A percentile compares a stretch with the other conserved stretches of the same genome.
Evolutionary conservation across 2,888 invertebrate species (phyloP).

Genomic region (Conops quadrifasciatus): DNA sequence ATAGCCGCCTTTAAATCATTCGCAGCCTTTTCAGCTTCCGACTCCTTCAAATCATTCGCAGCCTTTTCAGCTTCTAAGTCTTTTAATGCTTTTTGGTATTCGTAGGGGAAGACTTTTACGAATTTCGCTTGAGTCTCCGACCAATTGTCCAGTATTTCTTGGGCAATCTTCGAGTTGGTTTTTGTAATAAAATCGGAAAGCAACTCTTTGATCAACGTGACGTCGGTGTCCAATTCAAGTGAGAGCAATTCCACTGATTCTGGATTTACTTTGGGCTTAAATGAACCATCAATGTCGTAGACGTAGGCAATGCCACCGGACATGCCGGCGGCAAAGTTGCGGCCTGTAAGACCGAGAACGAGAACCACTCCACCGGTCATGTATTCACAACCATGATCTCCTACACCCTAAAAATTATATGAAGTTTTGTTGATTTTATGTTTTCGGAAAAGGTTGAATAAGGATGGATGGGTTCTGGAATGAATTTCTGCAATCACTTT

Average conservation of each 20-base stretch:
- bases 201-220: constrained; percentile 77
- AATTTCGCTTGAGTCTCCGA: constrained; percentile 78
- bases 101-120: constrained; percentile 96
- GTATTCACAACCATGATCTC: constrained; percentile 99
- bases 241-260: constrained; percentile 94
- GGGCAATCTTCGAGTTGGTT: constrained; percentile 88
- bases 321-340: constrained; percentile 99
- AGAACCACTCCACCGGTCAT: constrained; percentile 96
- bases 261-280: constrained; percentile 88
- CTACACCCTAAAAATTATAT: constrained; percentile 75
- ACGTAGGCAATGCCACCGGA: constrained; percentile 95
- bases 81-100: constrained; percentile 90
- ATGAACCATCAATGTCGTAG: constrained; percentile 87
- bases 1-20: constrained; percentile 53
- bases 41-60: constrained; percentile 60
- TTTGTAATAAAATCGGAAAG: constrained; percentile 85
- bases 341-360: constrained; percentile 92
- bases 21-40: constrained; percentile 65
- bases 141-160: constrained; percentile 82
- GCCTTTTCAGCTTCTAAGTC: constrained; percentile 68
- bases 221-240: constrained; percentile 80
- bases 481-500: no score
- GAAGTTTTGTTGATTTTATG: no score
- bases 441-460: no score
- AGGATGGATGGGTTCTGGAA: no score